These are phyloP conservation scores for Crematogaster levior DNA, from an alignment of 2,888 invertebrate genomes.

Conservation along the genomic window DNA sequence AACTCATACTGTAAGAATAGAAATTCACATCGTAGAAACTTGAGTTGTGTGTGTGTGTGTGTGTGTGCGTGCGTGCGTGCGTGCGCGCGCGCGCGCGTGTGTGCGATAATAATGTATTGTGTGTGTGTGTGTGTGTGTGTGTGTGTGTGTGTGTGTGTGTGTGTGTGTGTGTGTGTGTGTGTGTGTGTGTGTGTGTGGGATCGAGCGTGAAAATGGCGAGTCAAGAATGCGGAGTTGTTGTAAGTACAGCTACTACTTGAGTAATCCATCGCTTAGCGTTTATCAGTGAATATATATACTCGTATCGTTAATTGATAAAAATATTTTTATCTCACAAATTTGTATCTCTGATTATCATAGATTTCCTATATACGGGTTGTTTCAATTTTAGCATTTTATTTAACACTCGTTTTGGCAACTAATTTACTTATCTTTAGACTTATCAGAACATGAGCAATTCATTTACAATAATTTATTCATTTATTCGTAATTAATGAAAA, in stretches of 20 bases:
- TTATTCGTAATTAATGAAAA: not conserved
- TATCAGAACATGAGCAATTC: not conserved
- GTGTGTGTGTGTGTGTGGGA: not conserved
- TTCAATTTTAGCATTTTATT: not conserved
- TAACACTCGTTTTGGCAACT: not conserved
- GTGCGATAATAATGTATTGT: too few relatives aligned
- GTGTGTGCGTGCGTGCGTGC: too few relatives aligned
- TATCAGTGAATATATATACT: not conserved
- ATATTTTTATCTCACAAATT: not conserved
- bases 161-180: too few relatives aligned
- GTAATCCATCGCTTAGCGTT: not conserved
- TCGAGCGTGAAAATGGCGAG: conserved; percentile 42
- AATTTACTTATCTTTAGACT: not conserved
- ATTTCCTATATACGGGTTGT: not conserved
- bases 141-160: not conserved
- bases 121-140: too few relatives aligned
- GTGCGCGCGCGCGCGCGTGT: too few relatives aligned
- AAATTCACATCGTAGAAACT: not conserved
- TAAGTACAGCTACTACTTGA: not conserved
- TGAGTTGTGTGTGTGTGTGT: not conserved
- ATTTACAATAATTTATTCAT: not conserved
- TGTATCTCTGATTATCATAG: not conserved
- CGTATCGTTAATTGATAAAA: not conserved
- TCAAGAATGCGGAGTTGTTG: not conserved
- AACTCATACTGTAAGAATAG: not conserved